Percentiles rank a stretch among this genome's conserved stretches.
These are phyloP conservation scores for Sympetrum striolatum DNA, from an alignment of 2,888 invertebrate species.

Conservation along the genomic window DNA sequence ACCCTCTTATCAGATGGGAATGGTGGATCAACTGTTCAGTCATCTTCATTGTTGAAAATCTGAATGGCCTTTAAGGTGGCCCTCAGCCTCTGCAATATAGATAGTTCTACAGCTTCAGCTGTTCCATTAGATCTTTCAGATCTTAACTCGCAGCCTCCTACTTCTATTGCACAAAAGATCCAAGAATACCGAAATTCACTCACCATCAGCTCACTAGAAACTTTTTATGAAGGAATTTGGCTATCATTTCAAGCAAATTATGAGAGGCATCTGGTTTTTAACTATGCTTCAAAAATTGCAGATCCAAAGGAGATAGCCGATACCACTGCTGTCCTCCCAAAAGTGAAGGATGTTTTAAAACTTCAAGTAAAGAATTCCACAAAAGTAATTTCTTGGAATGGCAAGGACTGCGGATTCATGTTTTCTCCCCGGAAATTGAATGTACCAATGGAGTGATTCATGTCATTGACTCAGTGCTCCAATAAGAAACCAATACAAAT, in stretches of 20 bases:
- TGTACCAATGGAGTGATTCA: slow-evolving; percentile 95
- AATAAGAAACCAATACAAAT: too few relatives aligned
- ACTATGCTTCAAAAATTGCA: slow-evolving; percentile 82
- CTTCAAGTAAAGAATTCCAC: slow-evolving; percentile 73
- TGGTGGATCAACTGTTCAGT: too few relatives aligned
- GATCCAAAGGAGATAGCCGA: slow-evolving; percentile 74
- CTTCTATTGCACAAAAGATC: too few relatives aligned
- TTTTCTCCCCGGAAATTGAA: slow-evolving; percentile 89
- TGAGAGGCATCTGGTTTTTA: slow-evolving; percentile 89
- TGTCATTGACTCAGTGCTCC: too few relatives aligned
- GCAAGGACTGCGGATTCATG: slow-evolving; percentile 83
- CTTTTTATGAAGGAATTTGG: slow-evolving; percentile 82
- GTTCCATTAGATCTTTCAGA: too few relatives aligned
- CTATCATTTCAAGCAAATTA: slow-evolving; percentile 78
- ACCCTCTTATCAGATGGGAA: too few relatives aligned
- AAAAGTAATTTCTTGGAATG: slow-evolving; percentile 84
- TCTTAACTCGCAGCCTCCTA: too few relatives aligned
- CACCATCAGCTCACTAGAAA: slow-evolving; percentile 84
- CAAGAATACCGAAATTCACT: too few relatives aligned
- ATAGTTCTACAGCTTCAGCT: too few relatives aligned
- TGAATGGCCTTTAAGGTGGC: too few relatives aligned
- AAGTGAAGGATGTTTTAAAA: slow-evolving; percentile 74
- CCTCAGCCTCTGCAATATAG: too few relatives aligned
- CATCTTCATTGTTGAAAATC: too few relatives aligned
- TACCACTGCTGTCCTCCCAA: slow-evolving; percentile 70